Evolutionary conservation across 1,140 invertebrate genomes (phyloP).

Genomic region (Listronotus bonariensis): DNA sequence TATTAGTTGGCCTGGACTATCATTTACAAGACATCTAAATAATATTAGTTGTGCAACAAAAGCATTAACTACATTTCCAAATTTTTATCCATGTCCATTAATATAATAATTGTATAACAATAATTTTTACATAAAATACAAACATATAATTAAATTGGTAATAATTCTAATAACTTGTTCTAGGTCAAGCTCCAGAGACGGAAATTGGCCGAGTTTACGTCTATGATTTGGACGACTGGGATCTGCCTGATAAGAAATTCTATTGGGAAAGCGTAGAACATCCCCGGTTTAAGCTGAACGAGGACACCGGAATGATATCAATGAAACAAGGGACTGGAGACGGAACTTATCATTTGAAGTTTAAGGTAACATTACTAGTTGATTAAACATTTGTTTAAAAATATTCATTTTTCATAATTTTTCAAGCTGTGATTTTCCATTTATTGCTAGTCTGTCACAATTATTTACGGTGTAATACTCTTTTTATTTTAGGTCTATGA

Average conservation of each 20-base stretch:
- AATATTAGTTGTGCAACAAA: too few species aligned
- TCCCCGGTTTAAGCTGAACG: slow-evolving; percentile 83
- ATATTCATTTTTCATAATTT: too few species aligned
- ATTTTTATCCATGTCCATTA: background rate
- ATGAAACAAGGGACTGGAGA: slow-evolving; percentile 91
- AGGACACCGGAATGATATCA: slow-evolving; percentile 92
- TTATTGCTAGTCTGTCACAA: too few species aligned
- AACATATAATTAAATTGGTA: background rate
- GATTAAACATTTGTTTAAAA: too few species aligned
- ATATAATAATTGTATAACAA: background rate
- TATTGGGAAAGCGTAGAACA: slow-evolving; percentile 86
- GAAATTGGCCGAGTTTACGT: slow-evolving; percentile 95
- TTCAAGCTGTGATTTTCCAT: too few species aligned
- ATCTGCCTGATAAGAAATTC: slow-evolving; percentile 95
- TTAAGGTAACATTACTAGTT: slow-evolving; percentile 63
- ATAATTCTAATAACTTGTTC: background rate
- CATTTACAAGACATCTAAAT: too few species aligned
- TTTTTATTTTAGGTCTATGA: slow-evolving; percentile 74
- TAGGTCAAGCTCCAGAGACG: slow-evolving; percentile 82
- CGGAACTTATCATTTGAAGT: slow-evolving; percentile 82
- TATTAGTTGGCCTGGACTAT: too few species aligned
- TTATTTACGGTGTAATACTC: background rate
- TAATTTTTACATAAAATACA: too few species aligned
- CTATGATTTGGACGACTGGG: slow-evolving; percentile 97
- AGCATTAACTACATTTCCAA: background rate